Base-by-base conservation (phyloP, 2,113 vertebrate genomes). In the Anseranas semipalmata region DNA sequence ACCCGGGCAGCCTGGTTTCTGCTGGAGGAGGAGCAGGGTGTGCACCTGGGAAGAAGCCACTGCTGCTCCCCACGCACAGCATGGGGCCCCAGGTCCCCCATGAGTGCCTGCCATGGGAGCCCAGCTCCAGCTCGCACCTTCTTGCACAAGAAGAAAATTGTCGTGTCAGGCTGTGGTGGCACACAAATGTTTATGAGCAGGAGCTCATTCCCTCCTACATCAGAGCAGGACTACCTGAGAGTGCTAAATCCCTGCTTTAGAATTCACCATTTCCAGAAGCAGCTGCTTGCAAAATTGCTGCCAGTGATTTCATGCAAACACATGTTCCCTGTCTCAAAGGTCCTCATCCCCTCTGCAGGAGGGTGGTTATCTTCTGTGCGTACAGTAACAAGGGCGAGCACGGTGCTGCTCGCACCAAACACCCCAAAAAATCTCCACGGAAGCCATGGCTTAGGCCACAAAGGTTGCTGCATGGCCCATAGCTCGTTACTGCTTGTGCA, bases 331-430 rank as follows among this genome's bases (percentile, higher is more conserved):
- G 30, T 53, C 19, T 53, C 50, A 32, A 13, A 41, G 50, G 35
- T 55, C 41, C 30, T 43, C 39, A n/a, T 16, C 7, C 21, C 17
- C 8, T 14, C 52, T 24, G 52, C 53, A 41, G 39, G n/a, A 20
- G 46, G 24, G 25, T 27, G 13, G 25, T 24, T 63, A 4, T 37
- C 27, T 82, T n/a, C 33, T 33, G 15, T 0, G 8, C 0, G 0
- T 39, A 35, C 20, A 60, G 60, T 50, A 33, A 48, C 1, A 1
- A 83, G 27, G 62, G 73, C 7, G 46, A 68, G 19, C 43, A 76
- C n/a, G 24, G 13, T 10, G n/a, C 52, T 79, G 46, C 43, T 87
- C 4, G 6, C 16, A 33, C 8, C 1, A 5, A 39, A 35, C 43
- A 52, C 20, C 8, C 25, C 16, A 19, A 76, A 48, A 73, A 88